phyloP scores from a whole-genome alignment of 2,888 invertebrate species.

The Odontocerum albicorne region DNA sequence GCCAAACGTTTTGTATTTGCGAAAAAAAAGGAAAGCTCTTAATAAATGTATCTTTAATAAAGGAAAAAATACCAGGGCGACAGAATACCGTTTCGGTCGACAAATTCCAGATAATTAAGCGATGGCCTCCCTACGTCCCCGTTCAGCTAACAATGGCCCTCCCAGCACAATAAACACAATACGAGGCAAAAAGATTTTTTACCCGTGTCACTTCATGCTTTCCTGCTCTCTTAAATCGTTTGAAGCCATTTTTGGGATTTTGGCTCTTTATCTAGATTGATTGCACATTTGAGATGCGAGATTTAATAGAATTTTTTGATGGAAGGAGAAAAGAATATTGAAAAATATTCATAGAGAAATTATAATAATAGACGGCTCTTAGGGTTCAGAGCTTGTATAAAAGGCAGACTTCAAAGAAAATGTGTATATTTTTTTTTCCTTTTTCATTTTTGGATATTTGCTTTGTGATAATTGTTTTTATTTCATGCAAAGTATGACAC shows the following conservation, averaged over 20 bases:
- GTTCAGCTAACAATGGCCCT: conserved; percentile 9
- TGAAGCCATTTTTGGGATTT: background rate
- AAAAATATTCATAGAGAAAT: no score
- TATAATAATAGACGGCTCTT: no score
- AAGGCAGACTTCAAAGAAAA: no score
- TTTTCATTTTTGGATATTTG: no score
- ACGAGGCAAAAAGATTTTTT: conserved; percentile 3
- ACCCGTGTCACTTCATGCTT: conserved; percentile 7
- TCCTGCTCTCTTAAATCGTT: background rate
- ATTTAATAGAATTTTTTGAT: conserved; percentile 2
- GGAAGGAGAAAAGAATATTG: no score
- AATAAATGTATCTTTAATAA: conserved; percentile 5
- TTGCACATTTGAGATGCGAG: background rate
- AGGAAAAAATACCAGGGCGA: conserved; percentile 12
- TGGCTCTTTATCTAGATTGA: no score
- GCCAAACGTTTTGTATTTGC: no score
- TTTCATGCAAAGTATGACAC: no score
- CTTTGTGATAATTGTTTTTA: no score
- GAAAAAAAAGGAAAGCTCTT: background rate
- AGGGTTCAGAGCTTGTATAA: no score
- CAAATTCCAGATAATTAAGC: conserved; percentile 19
- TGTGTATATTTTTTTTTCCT: no score
- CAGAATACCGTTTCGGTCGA: conserved; percentile 20
- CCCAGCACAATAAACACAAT: conserved; percentile 13
- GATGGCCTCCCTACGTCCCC: conserved; percentile 5